phyloP scores from a whole-genome alignment of 2,888 invertebrate genomes.

The Patella pellucida region DNA sequence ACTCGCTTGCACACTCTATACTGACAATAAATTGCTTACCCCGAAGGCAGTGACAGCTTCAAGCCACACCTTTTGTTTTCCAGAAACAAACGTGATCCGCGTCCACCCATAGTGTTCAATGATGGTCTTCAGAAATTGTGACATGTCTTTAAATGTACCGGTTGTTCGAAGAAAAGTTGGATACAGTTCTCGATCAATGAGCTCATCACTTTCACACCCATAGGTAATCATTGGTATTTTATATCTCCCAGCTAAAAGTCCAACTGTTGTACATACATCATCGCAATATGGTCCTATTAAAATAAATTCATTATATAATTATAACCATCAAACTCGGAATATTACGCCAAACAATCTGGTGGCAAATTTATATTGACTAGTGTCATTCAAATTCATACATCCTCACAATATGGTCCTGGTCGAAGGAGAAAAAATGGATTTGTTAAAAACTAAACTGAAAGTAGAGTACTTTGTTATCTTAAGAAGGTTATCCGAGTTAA shows the following conservation, averaged over 20 bases:
- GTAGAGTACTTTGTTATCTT: too few species aligned
- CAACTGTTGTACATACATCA: constrained; percentile 51
- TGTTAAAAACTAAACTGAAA: too few species aligned
- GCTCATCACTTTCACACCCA: constrained; percentile 44
- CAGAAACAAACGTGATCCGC: constrained; percentile 41
- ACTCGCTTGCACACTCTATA: background rate
- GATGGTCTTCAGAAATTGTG: constrained; percentile 37
- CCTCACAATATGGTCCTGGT: constrained; percentile 56
- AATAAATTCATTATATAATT: too few species aligned
- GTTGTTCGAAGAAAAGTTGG: constrained; percentile 49
- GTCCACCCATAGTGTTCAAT: constrained; percentile 43
- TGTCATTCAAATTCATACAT: too few species aligned
- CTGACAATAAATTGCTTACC: constrained; percentile 30
- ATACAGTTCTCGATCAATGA: constrained; percentile 41
- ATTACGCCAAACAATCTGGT: too few species aligned
- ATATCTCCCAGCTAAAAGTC: constrained; percentile 49
- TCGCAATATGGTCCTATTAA: constrained; percentile 61
- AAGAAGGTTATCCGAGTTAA: too few species aligned
- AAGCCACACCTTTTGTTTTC: constrained; percentile 45
- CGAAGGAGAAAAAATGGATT: too few species aligned
- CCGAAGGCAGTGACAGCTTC: constrained; percentile 43
- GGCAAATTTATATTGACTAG: too few species aligned
- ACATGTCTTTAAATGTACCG: constrained; percentile 41
- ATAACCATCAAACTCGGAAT: too few species aligned
- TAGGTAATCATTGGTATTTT: constrained; percentile 53